Conservation (phyloP, 1,140 invertebrate species). For the Euura lappo region DNA sequence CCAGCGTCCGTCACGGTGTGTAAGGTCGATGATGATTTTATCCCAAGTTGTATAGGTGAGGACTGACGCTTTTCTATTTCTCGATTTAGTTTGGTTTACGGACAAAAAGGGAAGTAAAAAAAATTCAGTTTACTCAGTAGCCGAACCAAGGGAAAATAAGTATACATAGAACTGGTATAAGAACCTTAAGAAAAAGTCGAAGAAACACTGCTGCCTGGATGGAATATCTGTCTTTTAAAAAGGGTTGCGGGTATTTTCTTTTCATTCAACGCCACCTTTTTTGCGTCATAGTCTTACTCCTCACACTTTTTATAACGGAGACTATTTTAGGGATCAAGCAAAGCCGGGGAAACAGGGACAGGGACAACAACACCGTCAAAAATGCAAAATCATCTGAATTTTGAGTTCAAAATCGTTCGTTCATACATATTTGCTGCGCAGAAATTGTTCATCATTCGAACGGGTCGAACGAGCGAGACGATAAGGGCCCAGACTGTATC, state of each 20-base stretch:
- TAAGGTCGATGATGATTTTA: background rate
- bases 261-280: background rate
- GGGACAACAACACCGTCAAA: too few species aligned
- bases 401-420: too few species aligned
- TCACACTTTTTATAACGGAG: too few species aligned
- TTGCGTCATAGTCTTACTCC: background rate
- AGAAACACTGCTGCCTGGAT: background rate
- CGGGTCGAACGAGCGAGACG: too few species aligned
- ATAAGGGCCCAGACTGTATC: too few species aligned
- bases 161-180: too few species aligned
- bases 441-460: too few species aligned
- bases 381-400: too few species aligned
- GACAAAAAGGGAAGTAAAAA: background rate
- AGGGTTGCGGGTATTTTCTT: background rate
- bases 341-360: too few species aligned
- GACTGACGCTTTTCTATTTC: background rate
- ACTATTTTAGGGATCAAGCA: too few species aligned
- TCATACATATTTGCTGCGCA: too few species aligned
- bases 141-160: too few species aligned
- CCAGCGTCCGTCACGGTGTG: background rate
- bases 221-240: background rate
- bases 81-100: background rate
- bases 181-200: background rate
- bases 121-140: background rate
- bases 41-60: background rate